Conservation (phyloP, 1,140 invertebrate genomes). For the Megalonaias nervosa region DNA sequence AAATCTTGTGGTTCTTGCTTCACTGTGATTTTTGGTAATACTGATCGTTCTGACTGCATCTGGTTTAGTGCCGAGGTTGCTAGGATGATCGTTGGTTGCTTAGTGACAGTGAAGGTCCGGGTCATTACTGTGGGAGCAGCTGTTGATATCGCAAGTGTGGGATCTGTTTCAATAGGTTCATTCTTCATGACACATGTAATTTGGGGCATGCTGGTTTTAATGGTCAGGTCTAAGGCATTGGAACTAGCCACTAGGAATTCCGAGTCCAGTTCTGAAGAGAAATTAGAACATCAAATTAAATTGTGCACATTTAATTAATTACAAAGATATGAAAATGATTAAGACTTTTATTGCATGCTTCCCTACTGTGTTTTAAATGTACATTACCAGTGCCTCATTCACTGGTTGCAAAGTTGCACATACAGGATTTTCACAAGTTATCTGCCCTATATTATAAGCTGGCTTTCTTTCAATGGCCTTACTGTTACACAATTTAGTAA, state of each 20-base stretch:
- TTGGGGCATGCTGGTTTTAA: conserved; percentile 27
- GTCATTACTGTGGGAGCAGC: conserved; percentile 36
- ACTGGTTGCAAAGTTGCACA: no score
- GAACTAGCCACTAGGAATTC: conserved; percentile 51
- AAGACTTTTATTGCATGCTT: no score
- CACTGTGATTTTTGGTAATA: conserved; percentile 44
- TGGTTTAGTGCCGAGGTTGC: conserved; percentile 46
- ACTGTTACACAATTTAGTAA: no score
- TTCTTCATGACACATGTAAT: conserved; percentile 17
- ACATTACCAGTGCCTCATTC: not conserved
- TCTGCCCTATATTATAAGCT: no score
- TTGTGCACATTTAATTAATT: no score
- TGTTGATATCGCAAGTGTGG: conserved; percentile 38
- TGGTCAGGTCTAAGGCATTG: conserved; percentile 51
- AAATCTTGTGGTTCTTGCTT: conserved; percentile 54
- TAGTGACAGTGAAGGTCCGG: conserved; percentile 35
- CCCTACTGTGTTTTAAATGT: no score
- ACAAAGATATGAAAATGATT: no score
- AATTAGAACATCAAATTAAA: conserved; percentile 4
- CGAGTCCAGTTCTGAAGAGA: conserved; percentile 56
- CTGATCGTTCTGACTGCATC: conserved; percentile 32
- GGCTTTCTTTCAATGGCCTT: no score
- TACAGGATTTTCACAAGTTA: no score
- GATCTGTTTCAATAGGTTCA: conserved; percentile 33
- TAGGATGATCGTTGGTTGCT: conserved; percentile 57